Evolutionary conservation across 30 jellyfish, hydroid and myxozoan genomes (phyloP).

Genomic region (Turritopsis dohrnii): DNA sequence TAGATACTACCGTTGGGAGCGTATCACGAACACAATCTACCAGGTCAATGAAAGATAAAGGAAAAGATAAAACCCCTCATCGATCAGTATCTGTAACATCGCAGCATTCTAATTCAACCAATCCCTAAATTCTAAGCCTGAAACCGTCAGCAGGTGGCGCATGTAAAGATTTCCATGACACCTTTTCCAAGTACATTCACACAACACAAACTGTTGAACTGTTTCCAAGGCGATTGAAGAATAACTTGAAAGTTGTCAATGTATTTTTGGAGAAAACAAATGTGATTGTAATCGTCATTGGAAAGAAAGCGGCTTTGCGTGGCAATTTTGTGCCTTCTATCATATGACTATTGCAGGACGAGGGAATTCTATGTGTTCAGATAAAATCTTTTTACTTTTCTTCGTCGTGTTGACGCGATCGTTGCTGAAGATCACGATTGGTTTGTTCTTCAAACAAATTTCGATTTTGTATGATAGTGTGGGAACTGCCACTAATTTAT

Average conservation of each 20-base stretch:
- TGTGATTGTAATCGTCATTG: not conserved
- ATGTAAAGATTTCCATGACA: not conserved
- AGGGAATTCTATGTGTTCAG: not conserved
- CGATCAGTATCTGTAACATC: conserved; percentile 34
- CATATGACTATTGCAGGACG: not conserved
- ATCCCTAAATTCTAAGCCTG: not conserved
- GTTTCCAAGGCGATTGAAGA: not conserved
- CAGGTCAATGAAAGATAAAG: conserved; percentile 15
- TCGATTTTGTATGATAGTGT: conserved; percentile 11
- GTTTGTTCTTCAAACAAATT: not conserved
- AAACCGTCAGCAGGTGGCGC: not conserved
- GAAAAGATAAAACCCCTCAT: conserved; percentile 23
- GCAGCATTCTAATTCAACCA: conserved; percentile 16
- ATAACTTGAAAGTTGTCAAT: no score
- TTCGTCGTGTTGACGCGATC: not conserved
- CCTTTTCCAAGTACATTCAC: not conserved
- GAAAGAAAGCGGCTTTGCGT: not conserved
- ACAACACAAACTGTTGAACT: not conserved
- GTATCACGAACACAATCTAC: conserved; percentile 30
- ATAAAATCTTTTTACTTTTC: not conserved
- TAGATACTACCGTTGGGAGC: not conserved
- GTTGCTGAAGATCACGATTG: not conserved
- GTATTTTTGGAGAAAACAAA: no score
- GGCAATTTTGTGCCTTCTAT: not conserved
- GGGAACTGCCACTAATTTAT: conserved; percentile 10